phyloP scores from a whole-genome alignment of 1,140 invertebrate species.

The Saccostrea echinata region DNA sequence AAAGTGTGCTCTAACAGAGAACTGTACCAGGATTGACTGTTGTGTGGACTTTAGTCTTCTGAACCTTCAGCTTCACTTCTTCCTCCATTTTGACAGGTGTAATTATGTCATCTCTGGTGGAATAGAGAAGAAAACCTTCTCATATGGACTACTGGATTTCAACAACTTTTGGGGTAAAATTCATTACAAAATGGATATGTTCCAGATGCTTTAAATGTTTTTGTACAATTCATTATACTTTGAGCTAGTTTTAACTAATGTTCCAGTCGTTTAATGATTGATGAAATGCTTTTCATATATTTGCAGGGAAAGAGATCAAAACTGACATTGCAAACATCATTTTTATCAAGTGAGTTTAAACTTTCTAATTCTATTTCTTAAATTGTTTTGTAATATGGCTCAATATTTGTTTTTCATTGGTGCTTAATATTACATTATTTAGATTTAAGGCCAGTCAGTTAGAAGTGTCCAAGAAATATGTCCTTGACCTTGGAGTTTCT shows the following conservation, averaged over 20 bases:
- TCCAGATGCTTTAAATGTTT: no score
- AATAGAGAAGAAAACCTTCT: constrained; percentile 38
- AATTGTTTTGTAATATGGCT: not conserved
- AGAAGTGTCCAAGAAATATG: constrained; percentile 27
- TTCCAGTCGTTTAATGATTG: no score
- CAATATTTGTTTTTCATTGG: not conserved
- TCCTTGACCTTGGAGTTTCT: not conserved
- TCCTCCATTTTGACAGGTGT: constrained; percentile 41
- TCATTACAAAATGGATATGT: not conserved
- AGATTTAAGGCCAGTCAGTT: constrained; percentile 23
- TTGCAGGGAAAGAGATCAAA: not conserved
- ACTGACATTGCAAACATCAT: constrained; percentile 17
- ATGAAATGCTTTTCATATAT: not conserved
- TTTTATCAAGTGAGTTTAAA: constrained; percentile 12
- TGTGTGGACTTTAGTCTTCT: constrained; percentile 34
- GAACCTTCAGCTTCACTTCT: constrained; percentile 20
- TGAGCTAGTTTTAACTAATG: no score
- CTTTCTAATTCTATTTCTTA: not conserved
- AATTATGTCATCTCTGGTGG: constrained; percentile 35
- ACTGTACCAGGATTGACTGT: constrained; percentile 24
- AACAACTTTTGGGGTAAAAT: constrained; percentile 7
- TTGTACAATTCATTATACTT: no score
- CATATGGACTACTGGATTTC: constrained; percentile 23
- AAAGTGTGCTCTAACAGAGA: not conserved
- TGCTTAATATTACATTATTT: not conserved